phyloP scores from a whole-genome alignment of 2,888 invertebrate species.

The Gastrophysa polygoni region DNA sequence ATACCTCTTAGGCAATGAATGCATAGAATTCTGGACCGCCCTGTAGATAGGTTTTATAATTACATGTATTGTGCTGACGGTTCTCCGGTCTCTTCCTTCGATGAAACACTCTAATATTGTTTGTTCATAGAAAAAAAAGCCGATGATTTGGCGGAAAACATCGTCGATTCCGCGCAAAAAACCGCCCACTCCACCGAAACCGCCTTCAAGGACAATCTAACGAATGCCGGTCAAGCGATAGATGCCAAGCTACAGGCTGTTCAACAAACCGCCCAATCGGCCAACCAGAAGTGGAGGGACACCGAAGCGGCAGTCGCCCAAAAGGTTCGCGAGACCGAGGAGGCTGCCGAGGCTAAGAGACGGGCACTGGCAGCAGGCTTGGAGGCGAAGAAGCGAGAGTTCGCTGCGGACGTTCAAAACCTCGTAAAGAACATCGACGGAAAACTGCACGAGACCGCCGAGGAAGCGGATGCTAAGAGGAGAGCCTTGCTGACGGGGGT shows the following conservation, averaged over 20 bases:
- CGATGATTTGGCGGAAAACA: conserved; percentile 33
- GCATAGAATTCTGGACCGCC: no score
- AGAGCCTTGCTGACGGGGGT: neutral
- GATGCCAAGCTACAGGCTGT: conserved; percentile 29
- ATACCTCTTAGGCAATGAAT: no score
- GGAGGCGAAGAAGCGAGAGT: no score
- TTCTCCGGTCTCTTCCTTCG: no score
- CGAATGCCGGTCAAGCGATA: conserved; percentile 21
- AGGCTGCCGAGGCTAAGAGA: conserved; percentile 58
- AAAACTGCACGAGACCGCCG: conserved; percentile 40
- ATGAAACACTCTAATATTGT: neutral
- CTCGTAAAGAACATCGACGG: conserved; percentile 54
- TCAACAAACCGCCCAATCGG: conserved; percentile 27
- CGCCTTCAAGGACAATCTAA: conserved; percentile 18
- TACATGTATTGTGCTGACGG: no score
- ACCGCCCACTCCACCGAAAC: conserved; percentile 23
- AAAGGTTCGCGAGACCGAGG: conserved; percentile 34
- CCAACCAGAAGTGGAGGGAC: conserved; percentile 36
- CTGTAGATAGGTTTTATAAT: no score
- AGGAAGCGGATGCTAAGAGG: neutral
- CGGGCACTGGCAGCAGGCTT: conserved; percentile 60
- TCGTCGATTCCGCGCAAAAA: conserved; percentile 37
- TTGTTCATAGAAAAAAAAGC: neutral
- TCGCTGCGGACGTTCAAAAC: no score
- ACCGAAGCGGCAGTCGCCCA: conserved; percentile 37